phyloP scores from a whole-genome alignment of 2,113 vertebrate genomes.

The Antennarius striatus region DNA sequence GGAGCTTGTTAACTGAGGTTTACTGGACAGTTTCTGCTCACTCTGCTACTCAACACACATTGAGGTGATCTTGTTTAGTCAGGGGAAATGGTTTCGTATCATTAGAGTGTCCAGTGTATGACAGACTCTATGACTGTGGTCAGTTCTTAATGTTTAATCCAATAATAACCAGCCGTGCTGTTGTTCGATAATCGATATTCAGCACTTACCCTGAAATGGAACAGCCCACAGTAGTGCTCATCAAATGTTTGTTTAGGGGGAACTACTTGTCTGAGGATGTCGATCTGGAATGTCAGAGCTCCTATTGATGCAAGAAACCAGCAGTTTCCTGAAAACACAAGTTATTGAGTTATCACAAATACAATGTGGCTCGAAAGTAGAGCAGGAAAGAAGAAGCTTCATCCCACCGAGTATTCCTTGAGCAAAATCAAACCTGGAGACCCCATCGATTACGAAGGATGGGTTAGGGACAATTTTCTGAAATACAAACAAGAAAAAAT shows the following conservation, averaged over 20 bases:
- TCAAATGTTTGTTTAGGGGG: conserved; percentile 66
- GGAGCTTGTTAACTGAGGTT: too few species aligned
- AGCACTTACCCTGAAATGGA: conserved; percentile 78
- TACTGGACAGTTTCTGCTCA: too few species aligned
- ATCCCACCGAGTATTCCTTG: conserved; percentile 70
- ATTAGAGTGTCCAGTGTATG: too few species aligned
- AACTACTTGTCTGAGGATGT: conserved; percentile 54
- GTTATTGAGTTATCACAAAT: too few species aligned
- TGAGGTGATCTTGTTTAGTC: too few species aligned
- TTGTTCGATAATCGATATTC: neutral
- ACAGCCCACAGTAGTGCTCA: conserved; percentile 75
- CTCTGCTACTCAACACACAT: too few species aligned
- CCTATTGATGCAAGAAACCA: conserved; percentile 81
- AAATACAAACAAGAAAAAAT: conserved; percentile 2
- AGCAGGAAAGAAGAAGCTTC: neutral
- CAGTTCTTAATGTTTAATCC: too few species aligned
- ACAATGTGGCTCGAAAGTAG: too few species aligned
- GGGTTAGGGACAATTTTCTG: conserved; percentile 61
- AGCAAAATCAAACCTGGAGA: conserved; percentile 74
- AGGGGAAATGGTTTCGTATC: too few species aligned
- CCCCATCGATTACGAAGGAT: conserved; percentile 48
- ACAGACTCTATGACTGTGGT: too few species aligned
- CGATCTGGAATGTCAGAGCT: conserved; percentile 68
- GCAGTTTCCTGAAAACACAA: conserved; percentile 69
- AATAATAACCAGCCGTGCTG: too few species aligned